Evolutionary conservation across 2,888 invertebrate genomes (phyloP), one percentile per base, ranked within the genome.

Genomic region (Dolomedes plantarius): DNA sequence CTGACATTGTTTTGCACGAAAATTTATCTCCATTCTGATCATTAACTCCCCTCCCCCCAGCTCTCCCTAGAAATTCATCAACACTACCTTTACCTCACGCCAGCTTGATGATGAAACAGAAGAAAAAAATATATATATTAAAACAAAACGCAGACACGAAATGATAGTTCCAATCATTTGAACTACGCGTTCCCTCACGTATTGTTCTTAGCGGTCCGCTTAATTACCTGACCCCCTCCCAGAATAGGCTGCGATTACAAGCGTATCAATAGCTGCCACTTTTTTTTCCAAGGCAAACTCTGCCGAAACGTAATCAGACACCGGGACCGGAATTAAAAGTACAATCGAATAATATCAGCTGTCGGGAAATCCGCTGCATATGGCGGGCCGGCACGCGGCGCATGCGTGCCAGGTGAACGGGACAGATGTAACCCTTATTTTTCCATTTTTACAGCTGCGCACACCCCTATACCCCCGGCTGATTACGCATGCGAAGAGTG

Each of bases 331-430:
- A 56, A 56, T 74, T 74, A 74, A 74, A 74, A 31, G 28, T 56
- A 78, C 69, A 41, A 27, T 50, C 32, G 68, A 68, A 68, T 39
- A 68, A 32, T 27, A 79, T 79, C 79, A 71, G 79, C 79, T 72
- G 71, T 71, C 32, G 71, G 83, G 83, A 85, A 77, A 77, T 85
- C 83, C 83, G 75, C 62, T 74, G 77, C 83, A 73, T 73, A 77
- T 76, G 76, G 83, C 76, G 72, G 76, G 83, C 76, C 74, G 74
- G 74, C 74, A 73, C 73, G 73, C 80, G 73, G 67, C 83, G 83
- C 83, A 85, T 85, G 83, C 83, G 83, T 77, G 83, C 77, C 83
- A 85, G 83, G 83, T 85, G 83, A 78, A 50, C 77, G 83, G 83
- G 83, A 67, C 83, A 85, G 83, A 85, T 85, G 83, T 50, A 77